Evolutionary conservation across 2,888 invertebrate genomes (phyloP), one percentile per base, ranked within the genome.

Genomic region (Pyrocoelia pectoralis): DNA sequence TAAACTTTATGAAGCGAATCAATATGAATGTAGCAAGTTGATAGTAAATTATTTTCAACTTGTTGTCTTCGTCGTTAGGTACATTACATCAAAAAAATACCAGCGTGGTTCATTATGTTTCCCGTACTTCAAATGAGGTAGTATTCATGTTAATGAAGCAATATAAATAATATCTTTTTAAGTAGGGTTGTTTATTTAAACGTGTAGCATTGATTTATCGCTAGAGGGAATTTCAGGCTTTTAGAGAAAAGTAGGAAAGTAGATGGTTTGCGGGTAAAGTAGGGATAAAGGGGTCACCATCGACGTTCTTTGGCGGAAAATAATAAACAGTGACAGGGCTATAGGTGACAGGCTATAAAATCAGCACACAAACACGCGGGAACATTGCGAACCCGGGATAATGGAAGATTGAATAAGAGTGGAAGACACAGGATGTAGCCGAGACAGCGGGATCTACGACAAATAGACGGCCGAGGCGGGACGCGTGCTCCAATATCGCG

Each of bases 391-490:
- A 76, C 70, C 69, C 56, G 67, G 75, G 76, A 77, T 77, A 77
- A 77, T 77, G 76, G 76, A 75, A 77, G 76, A 77, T 77, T 77
- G 76, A 77, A 77, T 77, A 77, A 77, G 76, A 74, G 74, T 71
- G 71, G 74, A 74, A 74, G 74, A 69, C 67, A 74, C 70, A 71
- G 71, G 71, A 69, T 69, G 70, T 64, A 66, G 67, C 72, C 69
- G 70, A 70, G 70, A 72, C 70, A 70, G 70, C 63, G 65, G 72
- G 74, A 74, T 74, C 72, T 71, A 74, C 68, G 70, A 71, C 72
- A 70, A 73, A 75, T 74, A 76, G 73, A 73, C 72, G 73, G 71
- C 69, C 68, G 61, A 69, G 67, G 69, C 68, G 71, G 67, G 70
- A 70, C 70, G 67, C 65, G 63, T 53, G 61, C 59, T 61, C 61